A percentile compares a stretch with the other conserved stretches of the same genome.
These are phyloP conservation scores for Phenganax subtilis DNA, from an alignment of 92 coral and sea anemone species.

Conservation along the genomic window DNA sequence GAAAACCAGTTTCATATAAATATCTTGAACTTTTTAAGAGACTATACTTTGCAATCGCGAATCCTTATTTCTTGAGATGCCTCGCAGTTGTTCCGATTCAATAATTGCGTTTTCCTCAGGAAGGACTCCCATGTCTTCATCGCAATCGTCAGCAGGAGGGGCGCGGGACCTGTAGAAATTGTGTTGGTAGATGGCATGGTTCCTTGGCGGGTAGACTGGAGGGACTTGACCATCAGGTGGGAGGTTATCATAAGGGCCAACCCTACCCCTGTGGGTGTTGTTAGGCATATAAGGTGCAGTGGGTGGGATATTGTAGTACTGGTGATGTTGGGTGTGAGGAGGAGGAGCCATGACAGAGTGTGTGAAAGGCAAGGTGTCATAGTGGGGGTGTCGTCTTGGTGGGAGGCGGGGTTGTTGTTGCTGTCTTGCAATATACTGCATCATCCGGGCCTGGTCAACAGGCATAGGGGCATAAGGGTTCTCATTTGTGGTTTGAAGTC, in stretches of 20 bases:
- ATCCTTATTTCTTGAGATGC: neutral
- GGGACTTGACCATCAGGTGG: constrained; percentile 40
- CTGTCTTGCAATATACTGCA: constrained; percentile 16
- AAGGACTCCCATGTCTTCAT: constrained; percentile 46
- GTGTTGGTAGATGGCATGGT: constrained; percentile 27
- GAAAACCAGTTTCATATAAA: neutral
- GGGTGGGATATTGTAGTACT: constrained; percentile 14
- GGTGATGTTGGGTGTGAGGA: neutral
- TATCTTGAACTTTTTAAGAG: neutral
- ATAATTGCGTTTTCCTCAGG: neutral
- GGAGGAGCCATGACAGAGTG: constrained; percentile 4
- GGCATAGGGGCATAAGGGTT: constrained; percentile 54
- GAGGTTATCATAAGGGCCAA: constrained; percentile 38
- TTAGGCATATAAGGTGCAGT: neutral
- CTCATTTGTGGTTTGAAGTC: constrained; percentile 35
- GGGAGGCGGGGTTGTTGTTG: constrained; percentile 58
- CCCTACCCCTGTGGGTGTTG: constrained; percentile 8
- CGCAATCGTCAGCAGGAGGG: constrained; percentile 65
- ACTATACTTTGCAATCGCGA: neutral
- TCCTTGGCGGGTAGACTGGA: constrained; percentile 9
- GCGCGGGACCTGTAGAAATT: constrained; percentile 72
- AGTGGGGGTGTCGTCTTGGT: constrained; percentile 66
- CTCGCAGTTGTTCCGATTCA: constrained; percentile 10
- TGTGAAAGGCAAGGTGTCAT: constrained; percentile 34
- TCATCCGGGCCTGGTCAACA: constrained; percentile 52